A percentile compares a stretch with the other conserved stretches of the same genome.
phyloP scores from a whole-genome alignment of 2,888 invertebrate species.

The Pterostichus madidus region DNA sequence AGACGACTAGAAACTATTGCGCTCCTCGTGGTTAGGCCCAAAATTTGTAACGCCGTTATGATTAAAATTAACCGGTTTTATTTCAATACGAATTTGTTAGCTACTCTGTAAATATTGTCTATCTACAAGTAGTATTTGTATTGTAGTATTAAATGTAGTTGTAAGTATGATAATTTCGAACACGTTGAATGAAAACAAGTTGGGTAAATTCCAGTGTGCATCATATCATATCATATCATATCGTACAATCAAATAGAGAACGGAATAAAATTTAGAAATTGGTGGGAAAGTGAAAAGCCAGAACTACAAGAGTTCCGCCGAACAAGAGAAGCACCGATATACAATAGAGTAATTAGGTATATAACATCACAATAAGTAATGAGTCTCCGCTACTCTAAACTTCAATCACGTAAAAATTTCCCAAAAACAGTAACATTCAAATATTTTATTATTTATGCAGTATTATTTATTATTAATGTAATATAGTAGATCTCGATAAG shows the following conservation, averaged over 20 bases:
- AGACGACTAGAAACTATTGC: constrained; percentile 75
- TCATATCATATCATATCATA: constrained; percentile 53
- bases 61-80: constrained; percentile 51
- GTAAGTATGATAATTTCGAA: constrained; percentile 69
- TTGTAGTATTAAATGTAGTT: constrained; percentile 29
- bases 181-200: constrained; percentile 73
- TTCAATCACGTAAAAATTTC: constrained; percentile 77
- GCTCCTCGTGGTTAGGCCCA: constrained; percentile 74
- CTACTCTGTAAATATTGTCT: constrained; percentile 66
- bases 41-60: constrained; percentile 70
- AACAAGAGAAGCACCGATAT: constrained; percentile 73
- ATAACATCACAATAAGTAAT: constrained; percentile 73
- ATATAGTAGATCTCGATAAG: constrained; percentile 53
- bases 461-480: constrained; percentile 62
- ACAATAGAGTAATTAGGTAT: constrained; percentile 72
- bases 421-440: constrained; percentile 77
- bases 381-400: constrained; percentile 74
- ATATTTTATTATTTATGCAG: constrained; percentile 72
- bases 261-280: constrained; percentile 60
- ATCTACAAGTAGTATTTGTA: constrained; percentile 68
- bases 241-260: constrained; percentile 47
- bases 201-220: constrained; percentile 70
- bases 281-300: constrained; percentile 61
- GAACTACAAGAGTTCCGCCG: constrained; percentile 26
- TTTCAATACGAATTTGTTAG: constrained; percentile 54